phyloP scores from a whole-genome alignment of 2,797 vertebrate species.

The Cryptoblepharus egeriae region DNA sequence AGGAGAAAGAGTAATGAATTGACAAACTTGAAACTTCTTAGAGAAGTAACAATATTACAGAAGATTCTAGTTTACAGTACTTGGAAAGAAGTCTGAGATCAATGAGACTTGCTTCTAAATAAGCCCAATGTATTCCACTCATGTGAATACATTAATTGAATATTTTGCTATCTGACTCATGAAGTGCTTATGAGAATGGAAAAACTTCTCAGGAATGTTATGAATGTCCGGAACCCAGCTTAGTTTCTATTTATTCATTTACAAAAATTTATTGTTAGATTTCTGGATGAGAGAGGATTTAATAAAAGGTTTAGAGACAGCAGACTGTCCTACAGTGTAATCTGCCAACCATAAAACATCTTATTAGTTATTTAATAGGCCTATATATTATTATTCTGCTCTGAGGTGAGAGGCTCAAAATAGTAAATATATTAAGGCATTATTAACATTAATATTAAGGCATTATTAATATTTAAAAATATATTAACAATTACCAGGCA shows the following conservation, averaged over 20 bases:
- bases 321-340: background rate
- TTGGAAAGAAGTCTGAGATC: background rate
- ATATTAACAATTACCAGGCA: no score
- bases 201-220: slow-evolving; percentile 36
- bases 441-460: no score
- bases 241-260: slow-evolving; percentile 40
- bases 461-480: no score
- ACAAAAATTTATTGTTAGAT: slow-evolving; percentile 4
- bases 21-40: no score
- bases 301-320: slow-evolving; percentile 7
- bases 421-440: background rate
- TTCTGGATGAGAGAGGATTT: slow-evolving; percentile 24
- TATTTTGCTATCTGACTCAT: slow-evolving; percentile 1
- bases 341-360: background rate
- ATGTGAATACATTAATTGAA: background rate
- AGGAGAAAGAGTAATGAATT: background rate
- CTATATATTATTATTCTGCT: background rate
- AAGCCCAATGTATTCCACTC: slow-evolving; percentile 24
- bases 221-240: slow-evolving; percentile 16
- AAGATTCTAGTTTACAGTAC: background rate
- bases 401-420: background rate
- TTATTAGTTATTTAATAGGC: background rate
- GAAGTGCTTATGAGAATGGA: slow-evolving; percentile 28
- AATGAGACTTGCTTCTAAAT: background rate
- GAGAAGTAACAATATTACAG: background rate